These are phyloP conservation scores for Ischnus inquisitorius DNA, from an alignment of 2,888 invertebrate species.

Conservation along the genomic window DNA sequence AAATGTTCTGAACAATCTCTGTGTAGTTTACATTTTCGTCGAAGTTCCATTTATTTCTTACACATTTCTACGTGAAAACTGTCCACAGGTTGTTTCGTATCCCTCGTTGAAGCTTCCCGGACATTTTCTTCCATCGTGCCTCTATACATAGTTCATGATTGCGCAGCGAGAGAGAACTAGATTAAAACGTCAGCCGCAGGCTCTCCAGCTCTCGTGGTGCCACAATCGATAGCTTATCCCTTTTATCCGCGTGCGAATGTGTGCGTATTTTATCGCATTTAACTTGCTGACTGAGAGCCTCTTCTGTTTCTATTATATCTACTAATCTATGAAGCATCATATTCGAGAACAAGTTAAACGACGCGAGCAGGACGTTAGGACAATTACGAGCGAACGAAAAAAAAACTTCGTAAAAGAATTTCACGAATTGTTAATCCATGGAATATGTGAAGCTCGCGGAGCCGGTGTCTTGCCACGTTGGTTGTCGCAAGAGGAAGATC, in stretches of 20 bases:
- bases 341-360: not conserved
- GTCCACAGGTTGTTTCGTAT: not conserved
- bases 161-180: slow-evolving; percentile 8
- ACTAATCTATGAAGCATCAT: not conserved
- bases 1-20: too few relatives aligned
- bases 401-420: not conserved
- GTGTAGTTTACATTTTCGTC: too few relatives aligned
- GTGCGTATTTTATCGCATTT: slow-evolving; percentile 16
- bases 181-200: slow-evolving; percentile 41
- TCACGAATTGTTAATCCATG: slow-evolving; percentile 23
- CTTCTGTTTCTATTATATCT: not conserved
- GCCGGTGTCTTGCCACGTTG: slow-evolving; percentile 77
- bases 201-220: slow-evolving; percentile 66
- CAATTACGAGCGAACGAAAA: not conserved
- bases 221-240: slow-evolving; percentile 32
- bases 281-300: not conserved
- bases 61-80: not conserved
- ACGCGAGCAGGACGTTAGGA: not conserved
- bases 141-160: not conserved
- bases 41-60: too few relatives aligned
- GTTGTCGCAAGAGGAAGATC: slow-evolving; percentile 85
- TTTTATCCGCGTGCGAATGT: not conserved
- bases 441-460: slow-evolving; percentile 39
- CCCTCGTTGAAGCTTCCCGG: not conserved
- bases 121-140: not conserved